Base-by-base conservation (phyloP, 2,113 vertebrate species). In the Coregonus clupeaformis region DNA sequence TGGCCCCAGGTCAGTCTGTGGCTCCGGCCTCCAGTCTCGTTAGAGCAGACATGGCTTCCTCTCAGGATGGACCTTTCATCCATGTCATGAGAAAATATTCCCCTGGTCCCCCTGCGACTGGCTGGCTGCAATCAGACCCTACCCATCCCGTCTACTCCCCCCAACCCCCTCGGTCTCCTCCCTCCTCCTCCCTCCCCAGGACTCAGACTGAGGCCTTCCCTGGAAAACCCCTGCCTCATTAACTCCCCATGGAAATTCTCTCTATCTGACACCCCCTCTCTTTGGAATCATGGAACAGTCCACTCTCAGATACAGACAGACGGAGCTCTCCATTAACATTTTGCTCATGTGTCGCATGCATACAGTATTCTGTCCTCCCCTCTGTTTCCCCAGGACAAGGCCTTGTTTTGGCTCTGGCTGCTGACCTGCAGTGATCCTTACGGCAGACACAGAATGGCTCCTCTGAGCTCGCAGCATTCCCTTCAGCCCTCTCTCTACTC, bases 1-100 rank as follows among this genome's bases (percentile, higher is more conserved):
- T 76, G 27, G 55, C 36, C 68, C 27, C 22, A 42, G 20, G 71
- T 52, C 12, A 52, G 49, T 52, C 16, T 52, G 49, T 52, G 16
- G 49, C 12, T 16, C 49, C 16, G 6, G 13, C 29, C 57, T 73
- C 22, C 4, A 64, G 64, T 66, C 70, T 59, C 62, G 32, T 83
- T 75, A 74, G 62, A 78, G 64, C 24, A 60, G 62, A 1, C 65
- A 68, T 27, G 24, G 24, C 59, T 82, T 86, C 82, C 83, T 74
- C 42, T 85, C 63, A 81, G 79, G 81, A 82, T 77, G 79, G 82
- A 77, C 74, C 78, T 83, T 76, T 87, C 79, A 75, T 78, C 77
- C 22, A 29, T 71, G 75, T 77, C 72, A 76, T 78, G 78, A 83
- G 79, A 80, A 82, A 62, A 66, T 77, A 59, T 62, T 42, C 60